Evolutionary conservation across 2,888 invertebrate species (phyloP).

Genomic region (Drosophila borborema): DNA sequence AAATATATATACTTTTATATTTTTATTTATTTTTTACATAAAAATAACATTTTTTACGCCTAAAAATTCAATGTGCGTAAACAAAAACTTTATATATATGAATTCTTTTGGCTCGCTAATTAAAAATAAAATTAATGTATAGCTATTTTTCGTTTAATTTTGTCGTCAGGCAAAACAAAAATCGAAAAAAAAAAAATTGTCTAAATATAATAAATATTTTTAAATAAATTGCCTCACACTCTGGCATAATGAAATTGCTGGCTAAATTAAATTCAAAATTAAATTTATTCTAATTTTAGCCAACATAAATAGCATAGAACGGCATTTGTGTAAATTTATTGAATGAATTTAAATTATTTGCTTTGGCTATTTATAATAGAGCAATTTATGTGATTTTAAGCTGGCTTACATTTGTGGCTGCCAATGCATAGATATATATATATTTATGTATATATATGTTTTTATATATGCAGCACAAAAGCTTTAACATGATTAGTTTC

Average conservation of each 20-base stretch:
- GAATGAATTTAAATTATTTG: background rate
- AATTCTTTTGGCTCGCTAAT: background rate
- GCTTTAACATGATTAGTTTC: slow-evolving; percentile 17
- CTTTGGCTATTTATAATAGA: background rate
- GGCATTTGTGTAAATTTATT: background rate
- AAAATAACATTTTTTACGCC: too few species aligned
- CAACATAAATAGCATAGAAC: background rate
- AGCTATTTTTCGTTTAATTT: slow-evolving; percentile 6
- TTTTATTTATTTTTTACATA: too few species aligned
- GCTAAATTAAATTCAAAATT: background rate
- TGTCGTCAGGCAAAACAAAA: slow-evolving; percentile 8
- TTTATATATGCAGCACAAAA: background rate
- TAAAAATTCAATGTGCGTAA: background rate
- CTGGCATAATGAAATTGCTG: background rate
- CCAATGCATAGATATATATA: background rate
- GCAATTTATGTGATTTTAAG: background rate
- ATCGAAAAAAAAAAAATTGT: background rate
- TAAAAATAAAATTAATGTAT: slow-evolving; percentile 4
- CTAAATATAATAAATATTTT: background rate
- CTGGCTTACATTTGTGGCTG: background rate
- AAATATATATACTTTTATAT: too few species aligned
- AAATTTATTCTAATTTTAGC: background rate
- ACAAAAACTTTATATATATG: background rate
- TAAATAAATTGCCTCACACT: background rate
- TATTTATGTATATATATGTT: background rate